A percentile compares a stretch with the other conserved stretches of the same genome.
phyloP scores from a whole-genome alignment of 2,797 vertebrate genomes.

The Neosilurus mollespiculum region DNA sequence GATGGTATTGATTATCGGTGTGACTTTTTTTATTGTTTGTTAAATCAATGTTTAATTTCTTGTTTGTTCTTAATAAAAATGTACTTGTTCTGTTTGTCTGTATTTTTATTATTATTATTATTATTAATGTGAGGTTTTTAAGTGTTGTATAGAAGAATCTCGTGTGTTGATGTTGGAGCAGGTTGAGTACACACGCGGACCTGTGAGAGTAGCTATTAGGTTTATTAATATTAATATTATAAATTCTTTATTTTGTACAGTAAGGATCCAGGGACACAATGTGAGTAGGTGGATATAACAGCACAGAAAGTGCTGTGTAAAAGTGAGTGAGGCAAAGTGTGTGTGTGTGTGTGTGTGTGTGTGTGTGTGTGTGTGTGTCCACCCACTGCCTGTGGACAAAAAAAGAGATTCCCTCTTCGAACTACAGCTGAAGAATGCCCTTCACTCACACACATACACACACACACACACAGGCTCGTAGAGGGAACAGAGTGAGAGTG shows the following conservation, averaged over 20 bases:
- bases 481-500: constrained; percentile 39
- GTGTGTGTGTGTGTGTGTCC: background rate
- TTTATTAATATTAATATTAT: background rate
- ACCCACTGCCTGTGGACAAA: constrained; percentile 26
- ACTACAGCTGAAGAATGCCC: constrained; percentile 53
- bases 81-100: constrained; percentile 20
- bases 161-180: background rate
- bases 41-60: constrained; percentile 4
- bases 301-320: background rate
- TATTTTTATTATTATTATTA: constrained; percentile 1
- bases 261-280: background rate
- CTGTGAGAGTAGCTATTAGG: background rate
- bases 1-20: background rate
- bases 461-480: background rate
- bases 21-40: constrained; percentile 17
- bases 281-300: background rate
- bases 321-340: no score
- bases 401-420: constrained; percentile 49
- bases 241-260: background rate
- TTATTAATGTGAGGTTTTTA: background rate
- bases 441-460: constrained; percentile 28
- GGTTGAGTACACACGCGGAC: no score
- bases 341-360: background rate
- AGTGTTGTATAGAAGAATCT: background rate
- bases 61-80: constrained; percentile 57